Evolutionary conservation across 1,140 invertebrate species (phyloP), one percentile per base, ranked within the genome.

Genomic region (Papilio xuthus): DNA sequence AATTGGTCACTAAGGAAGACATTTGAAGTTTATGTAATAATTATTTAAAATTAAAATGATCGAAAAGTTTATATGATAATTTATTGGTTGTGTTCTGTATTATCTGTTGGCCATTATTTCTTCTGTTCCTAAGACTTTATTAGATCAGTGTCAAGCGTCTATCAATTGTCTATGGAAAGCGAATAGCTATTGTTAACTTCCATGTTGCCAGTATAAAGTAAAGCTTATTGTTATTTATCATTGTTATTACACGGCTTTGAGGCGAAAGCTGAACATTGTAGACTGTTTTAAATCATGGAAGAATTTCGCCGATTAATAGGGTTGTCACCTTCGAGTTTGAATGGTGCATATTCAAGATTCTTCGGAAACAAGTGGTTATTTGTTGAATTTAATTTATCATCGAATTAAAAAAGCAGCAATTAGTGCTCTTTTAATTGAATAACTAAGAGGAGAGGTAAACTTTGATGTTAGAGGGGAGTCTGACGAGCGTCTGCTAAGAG

Each of bases 81-180:
- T 37, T 37, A 37, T 37, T 37, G 32, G 2, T 37, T 37, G 32
- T 37, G 32, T 37, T 6, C 13, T 47, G 44, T 47, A 47, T 47
- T 44, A 13, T 3, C 12, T 44, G 42, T 1, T 13, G 42, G 42
- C 42, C 42, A 44, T 44, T 44, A 70, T 53, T 47, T 26, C 78
- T 79, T 82, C 53, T 67, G 63, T 73, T 63, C 47, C 73, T 77
- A 4, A 23, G 12, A n/a, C 18, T 6, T 53, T 18, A n/a, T 53
- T 18, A 56, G 50, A 20, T 60, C 9, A 3, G 26, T 23, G 18
- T 26, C 3, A 23, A 10, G 8, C 15, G 23, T 23, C 20, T 23
- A 60, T 12, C 9, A 23, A 60, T 60, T 60, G 56, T 60, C 56
- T 60, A 60, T 60, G 56, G 56, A 60, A 8, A 60, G 7, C 56